Conservation (phyloP, 2,888 invertebrate genomes). For the Scrobipalpa costella region DNA sequence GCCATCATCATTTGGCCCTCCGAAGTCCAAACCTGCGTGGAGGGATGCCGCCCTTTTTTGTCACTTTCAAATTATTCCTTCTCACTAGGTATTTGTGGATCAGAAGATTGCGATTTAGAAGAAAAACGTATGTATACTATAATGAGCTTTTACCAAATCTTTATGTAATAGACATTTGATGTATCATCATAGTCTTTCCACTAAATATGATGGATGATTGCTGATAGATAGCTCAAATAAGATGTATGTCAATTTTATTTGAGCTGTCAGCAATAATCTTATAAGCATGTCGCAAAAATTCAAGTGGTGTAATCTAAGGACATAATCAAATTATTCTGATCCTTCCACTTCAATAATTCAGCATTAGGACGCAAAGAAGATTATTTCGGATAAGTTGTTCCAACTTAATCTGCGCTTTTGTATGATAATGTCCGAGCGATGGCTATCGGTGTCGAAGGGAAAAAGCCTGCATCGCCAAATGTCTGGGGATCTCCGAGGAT, state of each 20-base stretch:
- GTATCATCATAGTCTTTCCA: too few species aligned
- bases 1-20: conserved; percentile 68
- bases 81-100: conserved; percentile 21
- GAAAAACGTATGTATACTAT: not conserved
- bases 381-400: conserved; percentile 22
- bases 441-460: conserved; percentile 32
- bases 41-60: conserved; percentile 52
- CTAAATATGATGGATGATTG: too few species aligned
- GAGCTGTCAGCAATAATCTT: too few species aligned
- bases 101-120: not conserved
- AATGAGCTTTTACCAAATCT: too few species aligned
- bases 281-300: too few species aligned
- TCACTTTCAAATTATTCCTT: conserved; percentile 30
- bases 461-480: conserved; percentile 32
- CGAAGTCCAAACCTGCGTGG: conserved; percentile 34
- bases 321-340: conserved; percentile 5
- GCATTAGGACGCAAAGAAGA: conserved; percentile 13
- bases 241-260: too few species aligned
- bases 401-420: conserved; percentile 35
- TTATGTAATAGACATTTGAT: too few species aligned
- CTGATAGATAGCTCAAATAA: too few species aligned
- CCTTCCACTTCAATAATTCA: not conserved
- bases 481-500: conserved; percentile 41
- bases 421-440: conserved; percentile 41
- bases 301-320: too few species aligned